phyloP scores from a whole-genome alignment of 2,797 vertebrate species.

The Limosa lapponica region DNA sequence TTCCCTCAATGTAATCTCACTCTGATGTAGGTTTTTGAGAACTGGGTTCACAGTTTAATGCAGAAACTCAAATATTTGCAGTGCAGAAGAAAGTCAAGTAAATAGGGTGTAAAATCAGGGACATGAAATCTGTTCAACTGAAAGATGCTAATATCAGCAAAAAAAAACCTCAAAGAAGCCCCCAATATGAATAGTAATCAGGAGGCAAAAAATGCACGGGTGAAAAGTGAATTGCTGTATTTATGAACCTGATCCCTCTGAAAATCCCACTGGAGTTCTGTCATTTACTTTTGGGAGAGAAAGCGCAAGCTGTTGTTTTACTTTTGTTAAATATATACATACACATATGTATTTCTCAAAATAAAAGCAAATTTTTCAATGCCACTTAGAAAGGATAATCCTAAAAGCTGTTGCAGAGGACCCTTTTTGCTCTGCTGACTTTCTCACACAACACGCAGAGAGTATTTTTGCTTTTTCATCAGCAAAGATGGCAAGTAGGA shows the following conservation, averaged over 20 bases:
- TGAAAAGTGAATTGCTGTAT: not conserved
- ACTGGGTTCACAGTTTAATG: not conserved
- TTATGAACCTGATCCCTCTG: not conserved
- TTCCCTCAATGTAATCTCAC: not conserved
- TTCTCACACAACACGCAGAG: not conserved
- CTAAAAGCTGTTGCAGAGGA: not conserved
- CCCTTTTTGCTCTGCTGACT: not conserved
- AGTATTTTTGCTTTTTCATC: not conserved
- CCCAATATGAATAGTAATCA: not conserved
- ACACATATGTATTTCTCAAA: not conserved
- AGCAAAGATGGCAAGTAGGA: slow-evolving; percentile 34
- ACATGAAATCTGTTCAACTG: slow-evolving; percentile 18
- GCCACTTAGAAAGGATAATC: not conserved
- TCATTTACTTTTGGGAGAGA: not conserved
- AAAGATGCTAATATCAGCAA: slow-evolving; percentile 37
- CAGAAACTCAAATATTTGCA: slow-evolving; percentile 53
- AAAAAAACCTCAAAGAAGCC: not conserved
- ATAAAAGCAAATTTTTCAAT: not conserved
- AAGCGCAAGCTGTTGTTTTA: not conserved
- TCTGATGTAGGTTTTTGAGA: slow-evolving; percentile 16
- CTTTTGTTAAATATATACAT: not conserved
- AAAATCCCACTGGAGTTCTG: not conserved
- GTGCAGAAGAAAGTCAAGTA: slow-evolving; percentile 12
- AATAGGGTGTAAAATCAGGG: slow-evolving; percentile 44
- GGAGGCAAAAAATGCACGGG: not conserved